Percentiles rank a stretch among this genome's conserved stretches.
phyloP scores from a whole-genome alignment of 2,797 vertebrate genomes.

The Acipenser oxyrinchus region DNA sequence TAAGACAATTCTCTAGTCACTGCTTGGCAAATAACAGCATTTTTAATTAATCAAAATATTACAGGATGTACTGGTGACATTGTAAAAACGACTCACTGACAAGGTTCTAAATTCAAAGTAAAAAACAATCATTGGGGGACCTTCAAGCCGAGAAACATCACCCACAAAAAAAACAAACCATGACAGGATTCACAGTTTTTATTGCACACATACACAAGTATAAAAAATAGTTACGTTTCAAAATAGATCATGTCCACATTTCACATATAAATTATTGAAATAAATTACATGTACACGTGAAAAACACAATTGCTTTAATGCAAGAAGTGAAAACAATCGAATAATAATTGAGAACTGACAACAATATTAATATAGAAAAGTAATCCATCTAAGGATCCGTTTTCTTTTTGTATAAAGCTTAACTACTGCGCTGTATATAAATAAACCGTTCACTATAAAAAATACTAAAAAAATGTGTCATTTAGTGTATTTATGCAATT shows the following conservation, averaged over 20 bases:
- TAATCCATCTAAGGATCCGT: not conserved
- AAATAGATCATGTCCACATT: constrained; percentile 25
- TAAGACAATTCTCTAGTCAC: no score
- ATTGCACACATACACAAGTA: constrained; percentile 38
- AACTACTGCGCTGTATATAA: constrained; percentile 15
- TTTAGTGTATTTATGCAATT: no score
- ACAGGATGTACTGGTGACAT: no score
- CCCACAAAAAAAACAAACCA: no score
- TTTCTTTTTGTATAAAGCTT: constrained; percentile 13
- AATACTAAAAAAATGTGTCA: not conserved
- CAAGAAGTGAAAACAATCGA: not conserved
- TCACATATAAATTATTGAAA: constrained; percentile 45
- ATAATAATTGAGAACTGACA: constrained; percentile 9
- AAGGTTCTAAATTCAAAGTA: no score
- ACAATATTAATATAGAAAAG: constrained; percentile 17
- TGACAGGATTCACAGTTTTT: constrained; percentile 32
- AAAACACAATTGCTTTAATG: constrained; percentile 20
- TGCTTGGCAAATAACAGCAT: no score
- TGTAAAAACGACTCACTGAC: no score
- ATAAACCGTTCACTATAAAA: not conserved
- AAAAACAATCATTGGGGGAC: no score
- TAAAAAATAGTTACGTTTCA: constrained; percentile 21
- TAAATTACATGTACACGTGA: constrained; percentile 39
- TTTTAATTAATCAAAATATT: no score
- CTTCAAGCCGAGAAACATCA: no score